Percentiles rank a stretch among this genome's conserved stretches.
phyloP scores from a whole-genome alignment of 2,797 vertebrate species.

The Ciconia nigra region DNA sequence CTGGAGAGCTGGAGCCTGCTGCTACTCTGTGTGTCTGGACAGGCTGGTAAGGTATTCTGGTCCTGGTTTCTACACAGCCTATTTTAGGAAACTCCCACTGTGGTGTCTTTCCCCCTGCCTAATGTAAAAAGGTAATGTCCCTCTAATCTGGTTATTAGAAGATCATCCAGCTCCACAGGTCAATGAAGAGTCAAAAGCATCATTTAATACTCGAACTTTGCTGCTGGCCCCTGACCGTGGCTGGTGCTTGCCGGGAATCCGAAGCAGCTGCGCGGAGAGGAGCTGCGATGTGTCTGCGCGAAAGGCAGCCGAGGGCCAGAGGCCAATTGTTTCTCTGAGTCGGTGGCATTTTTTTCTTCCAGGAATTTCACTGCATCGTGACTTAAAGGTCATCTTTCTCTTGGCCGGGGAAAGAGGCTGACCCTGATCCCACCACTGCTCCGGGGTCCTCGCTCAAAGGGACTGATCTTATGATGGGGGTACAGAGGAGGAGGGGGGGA shows the following conservation, averaged over 20 bases:
- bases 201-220: not conserved
- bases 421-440: not conserved
- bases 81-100: not conserved
- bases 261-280: not conserved
- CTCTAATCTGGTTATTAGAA: conserved; percentile 1
- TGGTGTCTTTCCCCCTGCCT: not conserved
- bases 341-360: not conserved
- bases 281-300: not conserved
- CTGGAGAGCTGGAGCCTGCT: not conserved
- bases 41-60: not conserved
- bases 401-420: not conserved
- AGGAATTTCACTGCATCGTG: not conserved
- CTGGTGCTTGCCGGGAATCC: not conserved
- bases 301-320: not conserved
- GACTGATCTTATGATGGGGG: not conserved
- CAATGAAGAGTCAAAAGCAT: conserved; percentile 2
- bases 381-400: conserved; percentile 7
- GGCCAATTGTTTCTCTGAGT: not conserved
- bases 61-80: not conserved
- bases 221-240: not conserved
- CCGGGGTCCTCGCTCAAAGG: not conserved
- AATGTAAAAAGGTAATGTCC: not conserved
- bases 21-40: not conserved
- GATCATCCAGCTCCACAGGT: not conserved
- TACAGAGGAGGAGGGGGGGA: not conserved